phyloP scores from a whole-genome alignment of 2,113 vertebrate genomes.

The Merops nubicus region DNA sequence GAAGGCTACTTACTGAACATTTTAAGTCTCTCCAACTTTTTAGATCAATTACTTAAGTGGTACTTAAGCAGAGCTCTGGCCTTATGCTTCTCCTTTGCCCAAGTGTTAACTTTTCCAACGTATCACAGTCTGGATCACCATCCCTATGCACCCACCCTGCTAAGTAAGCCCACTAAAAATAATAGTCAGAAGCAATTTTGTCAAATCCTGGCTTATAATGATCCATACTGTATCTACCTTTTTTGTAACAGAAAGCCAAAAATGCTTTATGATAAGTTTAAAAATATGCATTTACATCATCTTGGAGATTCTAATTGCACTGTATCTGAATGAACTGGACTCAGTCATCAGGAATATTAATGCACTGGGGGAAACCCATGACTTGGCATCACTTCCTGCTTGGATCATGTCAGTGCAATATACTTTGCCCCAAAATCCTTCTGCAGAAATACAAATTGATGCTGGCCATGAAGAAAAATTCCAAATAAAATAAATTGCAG shows the following conservation, averaged over 20 bases:
- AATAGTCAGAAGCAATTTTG: not conserved
- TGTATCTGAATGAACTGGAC: not conserved
- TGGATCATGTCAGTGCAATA: not conserved
- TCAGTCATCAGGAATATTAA: not conserved
- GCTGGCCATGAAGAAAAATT: not conserved
- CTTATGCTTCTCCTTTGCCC: not conserved
- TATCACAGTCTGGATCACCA: not conserved
- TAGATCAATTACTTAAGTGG: not conserved
- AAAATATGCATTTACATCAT: not conserved
- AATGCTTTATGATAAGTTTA: not conserved
- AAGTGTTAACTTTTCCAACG: not conserved
- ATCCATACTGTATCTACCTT: not conserved
- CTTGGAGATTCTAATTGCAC: not conserved
- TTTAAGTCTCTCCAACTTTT: not conserved
- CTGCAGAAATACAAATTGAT: not conserved
- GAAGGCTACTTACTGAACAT: not conserved
- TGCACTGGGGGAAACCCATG: not conserved
- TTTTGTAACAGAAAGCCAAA: not conserved
- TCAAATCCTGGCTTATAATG: not conserved
- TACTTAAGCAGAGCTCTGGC: not conserved
- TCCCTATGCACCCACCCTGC: rapidly evolving
- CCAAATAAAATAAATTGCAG: not conserved
- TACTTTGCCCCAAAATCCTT: not conserved
- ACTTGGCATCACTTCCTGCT: rapidly evolving
- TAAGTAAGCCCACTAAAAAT: not conserved